A percentile compares a stretch with the other conserved stretches of the same genome.
Evolutionary conservation across 2,113 vertebrate species (phyloP).

Genomic region (Benitochromis conjunctus): DNA sequence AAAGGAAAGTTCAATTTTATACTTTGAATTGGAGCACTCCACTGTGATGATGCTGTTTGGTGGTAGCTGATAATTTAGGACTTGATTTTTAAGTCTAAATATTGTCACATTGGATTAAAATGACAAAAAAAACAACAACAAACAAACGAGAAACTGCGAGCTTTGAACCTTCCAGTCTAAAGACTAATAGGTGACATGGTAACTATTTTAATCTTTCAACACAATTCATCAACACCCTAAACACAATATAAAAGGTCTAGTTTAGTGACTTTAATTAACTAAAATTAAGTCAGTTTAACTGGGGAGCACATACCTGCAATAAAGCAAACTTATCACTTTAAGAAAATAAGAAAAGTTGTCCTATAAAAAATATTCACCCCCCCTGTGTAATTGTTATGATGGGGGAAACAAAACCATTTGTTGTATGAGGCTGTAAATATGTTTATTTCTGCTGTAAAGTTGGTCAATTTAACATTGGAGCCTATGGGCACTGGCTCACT

Average conservation of each 20-base stretch:
- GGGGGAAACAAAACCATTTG: not conserved
- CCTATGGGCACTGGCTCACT: not conserved
- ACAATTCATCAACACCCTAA: not conserved
- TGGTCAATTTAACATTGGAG: not conserved
- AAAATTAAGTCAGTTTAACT: not conserved
- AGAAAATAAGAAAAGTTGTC: not conserved
- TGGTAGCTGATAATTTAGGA: not conserved
- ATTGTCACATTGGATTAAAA: not conserved
- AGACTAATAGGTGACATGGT: not conserved
- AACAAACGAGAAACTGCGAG: not conserved
- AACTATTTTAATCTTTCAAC: not conserved
- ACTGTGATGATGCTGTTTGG: not conserved
- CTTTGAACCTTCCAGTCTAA: not conserved
- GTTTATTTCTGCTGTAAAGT: not conserved
- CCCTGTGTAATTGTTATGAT: not conserved
- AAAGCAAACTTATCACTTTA: not conserved
- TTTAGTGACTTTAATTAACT: not conserved
- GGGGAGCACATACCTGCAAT: not conserved
- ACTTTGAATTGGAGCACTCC: not conserved
- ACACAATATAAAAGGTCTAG: not conserved
- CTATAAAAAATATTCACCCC: not conserved
- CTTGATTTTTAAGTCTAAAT: not conserved
- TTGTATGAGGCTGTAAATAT: not conserved
- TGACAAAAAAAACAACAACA: fast-evolving
- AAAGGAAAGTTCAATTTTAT: not conserved